phyloP scores from a whole-genome alignment of 2,797 vertebrate species.

The Ceryle rudis region DNA sequence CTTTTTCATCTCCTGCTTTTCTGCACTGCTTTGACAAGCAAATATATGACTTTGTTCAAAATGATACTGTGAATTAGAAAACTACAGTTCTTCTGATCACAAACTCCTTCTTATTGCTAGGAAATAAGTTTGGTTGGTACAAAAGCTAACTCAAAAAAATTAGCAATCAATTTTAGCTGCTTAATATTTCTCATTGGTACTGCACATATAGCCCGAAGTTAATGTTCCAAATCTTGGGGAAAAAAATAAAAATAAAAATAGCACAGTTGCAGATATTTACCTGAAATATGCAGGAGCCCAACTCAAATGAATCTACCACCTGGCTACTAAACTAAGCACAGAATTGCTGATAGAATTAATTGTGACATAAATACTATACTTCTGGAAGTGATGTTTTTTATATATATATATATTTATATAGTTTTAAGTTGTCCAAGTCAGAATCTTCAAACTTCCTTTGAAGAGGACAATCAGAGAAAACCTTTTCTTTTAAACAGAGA shows the following conservation, averaged over 20 bases:
- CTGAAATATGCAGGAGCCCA: neutral
- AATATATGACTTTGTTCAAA: neutral
- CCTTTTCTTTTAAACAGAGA: neutral
- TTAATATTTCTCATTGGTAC: neutral
- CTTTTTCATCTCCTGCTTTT: neutral
- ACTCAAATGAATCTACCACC: neutral
- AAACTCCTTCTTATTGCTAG: neutral
- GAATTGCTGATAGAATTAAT: neutral
- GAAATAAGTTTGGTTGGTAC: neutral
- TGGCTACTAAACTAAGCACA: neutral
- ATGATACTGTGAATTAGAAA: neutral
- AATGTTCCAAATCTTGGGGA: rapidly evolving
- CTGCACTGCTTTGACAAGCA: neutral
- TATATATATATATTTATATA: neutral
- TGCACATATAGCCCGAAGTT: neutral
- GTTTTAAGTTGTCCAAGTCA: neutral
- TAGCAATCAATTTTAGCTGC: neutral
- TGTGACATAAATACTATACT: neutral
- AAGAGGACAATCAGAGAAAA: neutral
- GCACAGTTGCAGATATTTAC: neutral
- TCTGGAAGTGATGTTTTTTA: neutral
- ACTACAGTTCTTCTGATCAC: neutral
- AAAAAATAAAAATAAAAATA: neutral
- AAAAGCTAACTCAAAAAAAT: neutral
- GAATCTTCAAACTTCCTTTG: neutral